Percentiles rank a stretch among this genome's conserved stretches.
phyloP scores from a whole-genome alignment of 2,888 invertebrate genomes.

The Lepidocyrtoides sp. region DNA sequence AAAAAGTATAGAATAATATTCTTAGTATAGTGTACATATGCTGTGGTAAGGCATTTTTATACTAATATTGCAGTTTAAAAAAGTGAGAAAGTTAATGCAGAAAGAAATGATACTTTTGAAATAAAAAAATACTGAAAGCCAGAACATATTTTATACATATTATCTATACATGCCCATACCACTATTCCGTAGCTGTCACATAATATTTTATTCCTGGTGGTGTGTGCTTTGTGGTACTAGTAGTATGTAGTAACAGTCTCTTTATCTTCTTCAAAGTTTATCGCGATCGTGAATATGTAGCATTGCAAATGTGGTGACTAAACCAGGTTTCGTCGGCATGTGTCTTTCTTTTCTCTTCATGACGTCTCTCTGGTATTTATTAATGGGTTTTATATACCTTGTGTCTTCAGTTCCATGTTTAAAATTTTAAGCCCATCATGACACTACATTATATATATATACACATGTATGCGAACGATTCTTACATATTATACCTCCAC shows the following conservation, averaged over 20 bases:
- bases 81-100: constrained; percentile 10
- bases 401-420: constrained; percentile 19
- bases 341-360: constrained; percentile 41
- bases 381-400: constrained; percentile 55
- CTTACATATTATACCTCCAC: neutral
- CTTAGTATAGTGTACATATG: too few species aligned
- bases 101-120: neutral
- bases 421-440: constrained; percentile 48
- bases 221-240: neutral
- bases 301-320: constrained; percentile 67
- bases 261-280: constrained; percentile 65
- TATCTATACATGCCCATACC: constrained; percentile 32
- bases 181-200: constrained; percentile 1
- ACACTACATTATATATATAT: too few species aligned
- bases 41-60: too few species aligned
- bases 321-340: constrained; percentile 34
- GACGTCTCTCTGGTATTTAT: constrained; percentile 67
- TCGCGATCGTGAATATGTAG: constrained; percentile 76
- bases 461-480: neutral
- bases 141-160: constrained; percentile 41
- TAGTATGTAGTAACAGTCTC: neutral
- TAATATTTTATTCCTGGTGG: neutral
- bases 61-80: constrained; percentile 31
- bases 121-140: neutral
- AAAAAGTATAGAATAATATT: neutral